These are phyloP conservation scores for Meles meles DNA, from an alignment of 2,113 vertebrate species.

Conservation along the genomic window DNA sequence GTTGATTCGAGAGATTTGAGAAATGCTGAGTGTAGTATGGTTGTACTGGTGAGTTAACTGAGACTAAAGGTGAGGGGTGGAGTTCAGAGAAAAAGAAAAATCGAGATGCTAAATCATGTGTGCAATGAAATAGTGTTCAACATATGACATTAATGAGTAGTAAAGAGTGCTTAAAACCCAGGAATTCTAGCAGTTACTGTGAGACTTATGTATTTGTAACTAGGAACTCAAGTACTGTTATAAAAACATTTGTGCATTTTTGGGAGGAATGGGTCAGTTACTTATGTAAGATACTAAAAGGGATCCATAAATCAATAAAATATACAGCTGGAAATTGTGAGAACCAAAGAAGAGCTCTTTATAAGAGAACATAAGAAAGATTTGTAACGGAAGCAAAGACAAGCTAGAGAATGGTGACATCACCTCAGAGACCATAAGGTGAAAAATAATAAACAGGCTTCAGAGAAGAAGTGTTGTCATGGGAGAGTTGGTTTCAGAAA, in stretches of 20 bases:
- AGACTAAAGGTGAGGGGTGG: not conserved
- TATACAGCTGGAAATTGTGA: not conserved
- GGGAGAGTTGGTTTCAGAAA: not conserved
- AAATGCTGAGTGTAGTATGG: not conserved
- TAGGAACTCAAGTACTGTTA: not conserved
- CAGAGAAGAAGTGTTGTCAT: not conserved
- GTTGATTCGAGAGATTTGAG: not conserved
- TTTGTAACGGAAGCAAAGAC: not conserved
- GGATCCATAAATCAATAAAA: not conserved
- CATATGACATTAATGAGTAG: not conserved
- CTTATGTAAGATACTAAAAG: not conserved
- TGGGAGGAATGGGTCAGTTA: not conserved
- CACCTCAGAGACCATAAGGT: not conserved
- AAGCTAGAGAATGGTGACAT: not conserved
- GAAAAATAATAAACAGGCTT: constrained; percentile 13
- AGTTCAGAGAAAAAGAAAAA: not conserved
- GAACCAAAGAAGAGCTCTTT: not conserved
- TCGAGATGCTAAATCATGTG: not conserved
- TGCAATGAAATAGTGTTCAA: not conserved
- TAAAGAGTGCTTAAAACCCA: not conserved
- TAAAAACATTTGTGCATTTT: not conserved
- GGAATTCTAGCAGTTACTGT: not conserved
- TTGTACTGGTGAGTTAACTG: not conserved
- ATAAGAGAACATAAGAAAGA: not conserved
- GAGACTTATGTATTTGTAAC: not conserved